phyloP scores from a whole-genome alignment of 2,797 vertebrate species.

The Lithobates pipiens region DNA sequence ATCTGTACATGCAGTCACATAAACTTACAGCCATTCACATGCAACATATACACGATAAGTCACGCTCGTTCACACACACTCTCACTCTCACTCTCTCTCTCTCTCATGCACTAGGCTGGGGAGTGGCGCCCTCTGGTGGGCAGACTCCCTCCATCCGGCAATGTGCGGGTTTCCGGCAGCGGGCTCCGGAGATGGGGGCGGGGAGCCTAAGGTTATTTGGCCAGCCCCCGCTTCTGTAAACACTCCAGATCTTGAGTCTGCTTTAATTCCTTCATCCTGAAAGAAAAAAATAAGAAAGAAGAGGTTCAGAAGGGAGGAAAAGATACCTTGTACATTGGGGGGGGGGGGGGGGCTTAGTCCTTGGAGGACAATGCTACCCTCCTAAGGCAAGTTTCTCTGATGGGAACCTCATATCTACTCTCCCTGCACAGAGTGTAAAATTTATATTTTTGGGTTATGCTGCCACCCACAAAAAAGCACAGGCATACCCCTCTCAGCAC shows the following conservation, averaged over 20 bases:
- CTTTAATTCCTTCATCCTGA: constrained; percentile 56
- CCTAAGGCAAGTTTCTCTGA: no score
- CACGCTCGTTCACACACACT: no score
- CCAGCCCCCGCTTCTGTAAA: constrained; percentile 59
- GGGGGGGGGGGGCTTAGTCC: no score
- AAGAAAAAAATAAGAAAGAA: background rate
- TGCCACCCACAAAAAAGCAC: no score
- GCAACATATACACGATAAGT: background rate
- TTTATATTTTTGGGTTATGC: no score
- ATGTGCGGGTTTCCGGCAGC: background rate
- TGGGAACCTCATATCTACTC: no score
- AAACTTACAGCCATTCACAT: background rate
- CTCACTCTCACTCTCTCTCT: no score
- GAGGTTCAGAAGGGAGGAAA: background rate
- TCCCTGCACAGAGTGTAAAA: no score
- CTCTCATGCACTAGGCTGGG: background rate
- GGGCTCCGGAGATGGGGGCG: background rate
- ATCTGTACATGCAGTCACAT: background rate
- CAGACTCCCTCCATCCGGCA: background rate
- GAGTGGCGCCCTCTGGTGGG: no score
- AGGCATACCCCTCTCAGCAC: no score
- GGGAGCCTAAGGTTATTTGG: constrained; percentile 30
- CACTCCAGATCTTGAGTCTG: constrained; percentile 50
- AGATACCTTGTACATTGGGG: no score
- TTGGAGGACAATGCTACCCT: no score